Conservation (phyloP, 1,140 invertebrate species). For the Heliconius congener region DNA sequence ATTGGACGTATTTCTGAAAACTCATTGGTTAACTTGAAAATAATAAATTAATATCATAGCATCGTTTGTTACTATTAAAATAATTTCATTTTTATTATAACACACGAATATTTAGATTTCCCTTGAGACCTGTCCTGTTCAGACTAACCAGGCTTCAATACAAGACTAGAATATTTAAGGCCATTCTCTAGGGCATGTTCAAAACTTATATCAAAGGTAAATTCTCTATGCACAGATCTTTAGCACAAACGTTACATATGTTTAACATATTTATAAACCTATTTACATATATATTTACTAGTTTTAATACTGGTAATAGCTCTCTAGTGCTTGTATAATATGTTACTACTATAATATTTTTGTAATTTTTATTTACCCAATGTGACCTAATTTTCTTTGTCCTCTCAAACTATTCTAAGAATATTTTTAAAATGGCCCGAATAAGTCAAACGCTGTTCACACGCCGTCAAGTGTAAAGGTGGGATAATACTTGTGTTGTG, state of each 20-base stretch:
- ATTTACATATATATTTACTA: background rate
- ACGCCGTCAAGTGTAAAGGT: constrained; percentile 39
- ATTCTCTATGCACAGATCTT: constrained; percentile 1
- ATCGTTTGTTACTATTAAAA: background rate
- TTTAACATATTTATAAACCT: background rate
- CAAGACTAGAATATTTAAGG: constrained; percentile 23
- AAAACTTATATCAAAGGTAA: constrained; percentile 9
- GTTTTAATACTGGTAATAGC: background rate
- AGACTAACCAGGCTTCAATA: constrained; percentile 19
- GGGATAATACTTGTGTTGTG: constrained; percentile 28
- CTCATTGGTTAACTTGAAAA: background rate
- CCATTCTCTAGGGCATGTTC: constrained; percentile 9
- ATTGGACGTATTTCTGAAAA: background rate
- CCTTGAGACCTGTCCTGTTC: constrained; percentile 26
- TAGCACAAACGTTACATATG: background rate
- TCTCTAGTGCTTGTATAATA: background rate
- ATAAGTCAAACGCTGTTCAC: constrained; percentile 37
- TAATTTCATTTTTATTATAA: background rate
- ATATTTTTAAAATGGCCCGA: constrained; percentile 10
- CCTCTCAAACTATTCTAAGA: constrained; percentile 8
- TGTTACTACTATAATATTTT: background rate
- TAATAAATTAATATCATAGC: background rate
- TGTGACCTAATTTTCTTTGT: background rate
- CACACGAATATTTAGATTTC: constrained; percentile 33
- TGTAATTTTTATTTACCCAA: background rate